A percentile compares a stretch with the other conserved stretches of the same genome.
phyloP scores from a whole-genome alignment of 2,113 vertebrate species.

The Coptodon bakossiorum region DNA sequence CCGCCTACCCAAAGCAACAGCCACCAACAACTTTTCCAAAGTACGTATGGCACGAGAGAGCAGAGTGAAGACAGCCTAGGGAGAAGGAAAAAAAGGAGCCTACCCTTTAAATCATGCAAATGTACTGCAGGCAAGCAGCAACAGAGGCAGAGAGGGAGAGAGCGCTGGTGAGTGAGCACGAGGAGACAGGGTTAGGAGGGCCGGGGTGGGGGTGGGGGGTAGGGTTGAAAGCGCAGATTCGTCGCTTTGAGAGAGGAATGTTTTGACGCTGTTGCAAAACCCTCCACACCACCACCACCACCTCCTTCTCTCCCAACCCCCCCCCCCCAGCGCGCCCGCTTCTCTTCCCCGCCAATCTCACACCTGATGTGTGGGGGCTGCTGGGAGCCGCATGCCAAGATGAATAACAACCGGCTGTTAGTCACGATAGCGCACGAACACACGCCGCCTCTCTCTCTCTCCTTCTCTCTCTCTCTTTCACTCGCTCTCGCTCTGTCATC shows the following conservation, averaged over 20 bases:
- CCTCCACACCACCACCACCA: not conserved
- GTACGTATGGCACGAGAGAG: not conserved
- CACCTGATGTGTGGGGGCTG: constrained; percentile 73
- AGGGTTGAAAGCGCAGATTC: constrained; percentile 42
- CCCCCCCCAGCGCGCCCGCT: not conserved
- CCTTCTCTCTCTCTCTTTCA: not conserved
- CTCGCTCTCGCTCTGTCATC: not conserved
- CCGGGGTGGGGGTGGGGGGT: not conserved
- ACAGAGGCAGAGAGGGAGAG: not conserved
- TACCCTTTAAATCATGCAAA: constrained; percentile 10
- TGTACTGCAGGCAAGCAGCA: not conserved
- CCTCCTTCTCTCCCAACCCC: constrained; percentile 3
- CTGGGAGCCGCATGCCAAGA: constrained; percentile 69
- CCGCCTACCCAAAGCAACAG: not conserved
- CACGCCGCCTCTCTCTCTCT: constrained; percentile 38
- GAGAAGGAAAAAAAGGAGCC: not conserved
- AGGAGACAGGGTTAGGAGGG: not conserved
- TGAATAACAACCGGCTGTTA: constrained; percentile 72
- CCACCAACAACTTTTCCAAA: not conserved
- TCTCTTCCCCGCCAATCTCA: constrained; percentile 57
- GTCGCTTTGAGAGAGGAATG: constrained; percentile 52
- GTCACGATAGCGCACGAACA: constrained; percentile 68
- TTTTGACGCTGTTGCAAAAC: constrained; percentile 48
- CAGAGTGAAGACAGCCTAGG: not conserved
- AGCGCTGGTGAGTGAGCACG: not conserved